Conservation (phyloP, 2,888 invertebrate species). For the Ormia ochracea region DNA sequence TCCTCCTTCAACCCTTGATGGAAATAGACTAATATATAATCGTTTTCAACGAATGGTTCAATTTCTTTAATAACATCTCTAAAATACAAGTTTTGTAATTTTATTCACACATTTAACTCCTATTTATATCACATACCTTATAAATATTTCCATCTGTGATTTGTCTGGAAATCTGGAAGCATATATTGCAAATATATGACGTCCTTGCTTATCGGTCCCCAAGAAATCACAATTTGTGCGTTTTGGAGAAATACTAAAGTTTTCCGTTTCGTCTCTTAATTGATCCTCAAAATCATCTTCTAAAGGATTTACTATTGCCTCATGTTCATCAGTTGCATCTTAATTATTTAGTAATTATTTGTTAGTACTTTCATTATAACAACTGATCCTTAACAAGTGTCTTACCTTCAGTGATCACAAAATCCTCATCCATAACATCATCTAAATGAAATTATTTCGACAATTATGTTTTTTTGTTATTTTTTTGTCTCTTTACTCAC, state of each 20-base stretch:
- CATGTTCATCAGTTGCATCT: conserved; percentile 70
- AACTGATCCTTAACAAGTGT: neutral
- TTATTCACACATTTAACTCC: neutral
- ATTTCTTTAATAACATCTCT: conserved; percentile 96
- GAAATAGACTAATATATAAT: conserved; percentile 98
- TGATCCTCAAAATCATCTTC: conserved; percentile 76
- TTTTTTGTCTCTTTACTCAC: conserved; percentile 77
- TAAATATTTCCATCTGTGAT: conserved; percentile 79
- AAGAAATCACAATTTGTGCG: conserved; percentile 79
- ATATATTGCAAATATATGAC: conserved; percentile 97
- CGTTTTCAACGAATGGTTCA: conserved; percentile 98
- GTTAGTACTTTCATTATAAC: neutral
- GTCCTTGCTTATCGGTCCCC: conserved; percentile 85
- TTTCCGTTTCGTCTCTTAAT: conserved; percentile 70
- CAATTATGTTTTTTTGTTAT: neutral
- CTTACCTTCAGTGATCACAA: conserved; percentile 74
- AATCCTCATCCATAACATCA: conserved; percentile 75
- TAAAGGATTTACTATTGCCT: conserved; percentile 71
- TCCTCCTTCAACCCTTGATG: conserved; percentile 96
- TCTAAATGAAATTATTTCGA: conserved; percentile 65
- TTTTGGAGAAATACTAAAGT: conserved; percentile 54
- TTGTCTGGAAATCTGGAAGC: conserved; percentile 90
- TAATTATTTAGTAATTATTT: neutral
- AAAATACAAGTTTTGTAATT: neutral
- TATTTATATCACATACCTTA: conserved; percentile 67